A percentile compares a stretch with the other conserved stretches of the same genome.
Conservation (phyloP, 2,113 vertebrate species). For the Phalacrocorax pelagicus region DNA sequence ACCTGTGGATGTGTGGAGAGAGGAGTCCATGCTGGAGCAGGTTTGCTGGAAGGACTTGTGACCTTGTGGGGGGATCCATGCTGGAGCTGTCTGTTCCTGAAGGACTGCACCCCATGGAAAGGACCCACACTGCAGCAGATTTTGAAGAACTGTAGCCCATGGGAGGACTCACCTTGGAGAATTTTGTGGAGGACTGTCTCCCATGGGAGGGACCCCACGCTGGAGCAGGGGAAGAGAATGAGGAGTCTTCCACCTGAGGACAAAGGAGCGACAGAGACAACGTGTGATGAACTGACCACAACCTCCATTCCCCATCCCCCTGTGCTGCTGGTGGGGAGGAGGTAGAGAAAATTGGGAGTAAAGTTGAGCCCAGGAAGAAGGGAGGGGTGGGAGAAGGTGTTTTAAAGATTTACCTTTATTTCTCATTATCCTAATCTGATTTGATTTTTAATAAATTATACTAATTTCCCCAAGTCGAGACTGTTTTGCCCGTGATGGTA, state of each 20-base stretch:
- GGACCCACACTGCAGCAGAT: not conserved
- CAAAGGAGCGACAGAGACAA: not conserved
- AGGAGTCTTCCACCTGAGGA: not conserved
- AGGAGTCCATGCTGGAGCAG: not conserved
- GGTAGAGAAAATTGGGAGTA: not conserved
- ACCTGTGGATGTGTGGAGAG: no score
- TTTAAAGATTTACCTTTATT: not conserved
- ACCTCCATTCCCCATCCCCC: not conserved
- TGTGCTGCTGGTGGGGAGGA: accelerated
- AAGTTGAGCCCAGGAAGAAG: not conserved
- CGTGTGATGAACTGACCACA: not conserved
- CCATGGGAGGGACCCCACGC: not conserved
- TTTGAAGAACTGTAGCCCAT: not conserved
- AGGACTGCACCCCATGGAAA: no score
- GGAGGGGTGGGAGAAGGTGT: not conserved
- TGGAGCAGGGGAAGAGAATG: not conserved
- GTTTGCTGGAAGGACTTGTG: not conserved
- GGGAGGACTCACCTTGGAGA: not conserved
- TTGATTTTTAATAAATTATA: not conserved
- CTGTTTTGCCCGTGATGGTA: not conserved
- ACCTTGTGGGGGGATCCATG: no score
- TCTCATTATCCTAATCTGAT: not conserved
- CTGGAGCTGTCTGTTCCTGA: not conserved
- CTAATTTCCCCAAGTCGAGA: not conserved
- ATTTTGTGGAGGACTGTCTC: not conserved